Conservation (phyloP, 2,113 vertebrate species). For the rat (Rattus norvegicus) region DNA sequence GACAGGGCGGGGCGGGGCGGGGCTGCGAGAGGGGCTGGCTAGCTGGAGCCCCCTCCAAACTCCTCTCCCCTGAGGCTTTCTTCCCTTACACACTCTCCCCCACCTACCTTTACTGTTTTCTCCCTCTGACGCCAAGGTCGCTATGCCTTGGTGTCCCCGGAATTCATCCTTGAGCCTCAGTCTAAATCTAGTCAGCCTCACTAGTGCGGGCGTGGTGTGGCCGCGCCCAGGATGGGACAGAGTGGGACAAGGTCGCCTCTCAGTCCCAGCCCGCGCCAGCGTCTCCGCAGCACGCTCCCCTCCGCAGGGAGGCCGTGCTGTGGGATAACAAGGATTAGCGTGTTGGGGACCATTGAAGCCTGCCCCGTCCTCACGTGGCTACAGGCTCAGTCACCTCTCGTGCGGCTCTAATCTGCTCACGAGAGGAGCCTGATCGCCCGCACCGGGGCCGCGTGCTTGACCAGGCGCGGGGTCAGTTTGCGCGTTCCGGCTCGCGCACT, state of each 20-base stretch:
- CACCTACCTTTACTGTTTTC: background rate
- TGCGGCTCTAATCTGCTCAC: constrained; percentile 91
- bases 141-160: background rate
- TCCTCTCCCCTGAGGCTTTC: background rate
- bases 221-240: too few relatives aligned
- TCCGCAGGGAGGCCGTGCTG: background rate
- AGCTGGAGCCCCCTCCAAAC: background rate
- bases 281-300: background rate
- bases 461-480: constrained; percentile 71
- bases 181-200: background rate
- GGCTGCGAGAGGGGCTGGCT: background rate
- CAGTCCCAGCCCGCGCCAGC: background rate
- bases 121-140: background rate
- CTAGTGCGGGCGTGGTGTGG: background rate
- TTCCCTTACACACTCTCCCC: background rate
- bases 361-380: constrained; percentile 89
- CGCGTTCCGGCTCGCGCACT: background rate
- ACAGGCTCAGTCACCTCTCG: constrained; percentile 88
- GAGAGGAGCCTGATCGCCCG: constrained; percentile 74
- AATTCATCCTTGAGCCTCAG: background rate
- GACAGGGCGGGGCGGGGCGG: background rate
- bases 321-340: constrained; percentile 78
- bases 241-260: background rate
- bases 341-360: constrained; percentile 80
- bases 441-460: constrained; percentile 72